These are phyloP conservation scores for Phragmatobia fuliginosa DNA, from an alignment of 2,888 invertebrate species.

Conservation along the genomic window DNA sequence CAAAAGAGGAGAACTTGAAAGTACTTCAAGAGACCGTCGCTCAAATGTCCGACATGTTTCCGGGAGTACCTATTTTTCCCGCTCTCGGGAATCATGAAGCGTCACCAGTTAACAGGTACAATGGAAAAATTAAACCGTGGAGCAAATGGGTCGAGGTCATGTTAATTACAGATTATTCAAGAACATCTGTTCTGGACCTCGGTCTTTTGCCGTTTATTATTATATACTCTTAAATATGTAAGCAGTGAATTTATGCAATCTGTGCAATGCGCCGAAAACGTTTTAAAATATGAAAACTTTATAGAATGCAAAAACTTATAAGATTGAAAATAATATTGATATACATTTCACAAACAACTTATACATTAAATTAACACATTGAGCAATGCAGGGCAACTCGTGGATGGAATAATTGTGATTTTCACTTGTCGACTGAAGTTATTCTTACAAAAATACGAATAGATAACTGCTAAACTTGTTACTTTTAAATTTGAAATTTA, in stretches of 20 bases:
- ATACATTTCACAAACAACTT: neutral
- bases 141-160: slow-evolving; percentile 23
- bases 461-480: neutral
- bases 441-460: neutral
- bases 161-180: slow-evolving; percentile 31
- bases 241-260: neutral
- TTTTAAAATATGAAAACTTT: neutral
- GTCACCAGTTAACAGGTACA: slow-evolving; percentile 96
- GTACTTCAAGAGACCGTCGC: slow-evolving; percentile 94
- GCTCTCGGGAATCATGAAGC: slow-evolving; percentile 99
- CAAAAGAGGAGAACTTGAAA: slow-evolving; percentile 94
- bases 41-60: slow-evolving; percentile 95
- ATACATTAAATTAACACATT: neutral
- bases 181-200: slow-evolving; percentile 15
- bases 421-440: neutral
- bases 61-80: slow-evolving; percentile 96
- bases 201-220: neutral
- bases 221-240: neutral
- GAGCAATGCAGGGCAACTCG: neutral
- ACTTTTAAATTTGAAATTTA: neutral
- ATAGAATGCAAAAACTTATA: neutral
- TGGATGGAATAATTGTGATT: neutral
- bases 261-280: no score
- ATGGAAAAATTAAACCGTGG: neutral
- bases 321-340: neutral